Conservation (phyloP, 2,797 vertebrate species). For the Betta splendens region DNA sequence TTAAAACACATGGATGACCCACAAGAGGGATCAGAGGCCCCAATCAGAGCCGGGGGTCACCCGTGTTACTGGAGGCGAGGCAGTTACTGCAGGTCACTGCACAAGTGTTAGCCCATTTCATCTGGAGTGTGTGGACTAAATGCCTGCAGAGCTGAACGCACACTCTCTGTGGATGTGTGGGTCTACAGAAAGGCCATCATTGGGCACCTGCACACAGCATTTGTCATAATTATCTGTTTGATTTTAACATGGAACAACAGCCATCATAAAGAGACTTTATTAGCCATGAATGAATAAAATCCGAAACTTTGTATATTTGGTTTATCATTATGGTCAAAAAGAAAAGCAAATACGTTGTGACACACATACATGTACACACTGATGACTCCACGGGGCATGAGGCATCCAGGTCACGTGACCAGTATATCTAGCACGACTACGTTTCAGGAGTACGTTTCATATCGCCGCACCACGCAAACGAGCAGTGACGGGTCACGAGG, state of each 20-base stretch:
- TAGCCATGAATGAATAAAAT: slow-evolving; percentile 22
- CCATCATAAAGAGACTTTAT: not conserved
- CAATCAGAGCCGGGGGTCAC: slow-evolving; percentile 69
- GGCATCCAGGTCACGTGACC: slow-evolving; percentile 10
- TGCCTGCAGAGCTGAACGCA: slow-evolving; percentile 35
- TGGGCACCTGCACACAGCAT: not conserved
- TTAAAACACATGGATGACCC: slow-evolving; percentile 64
- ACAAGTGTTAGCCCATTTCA: slow-evolving; percentile 57
- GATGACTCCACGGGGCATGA: slow-evolving; percentile 11
- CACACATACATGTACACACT: too few species aligned
- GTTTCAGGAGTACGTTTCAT: slow-evolving; percentile 41
- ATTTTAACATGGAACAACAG: slow-evolving; percentile 12
- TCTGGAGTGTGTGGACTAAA: slow-evolving; percentile 43
- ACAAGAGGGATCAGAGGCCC: slow-evolving; percentile 45
- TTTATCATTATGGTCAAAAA: slow-evolving; percentile 25
- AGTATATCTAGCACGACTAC: slow-evolving; percentile 12
- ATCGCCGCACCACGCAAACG: slow-evolving; percentile 24
- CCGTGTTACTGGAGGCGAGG: slow-evolving; percentile 42
- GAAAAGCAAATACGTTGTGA: not conserved
- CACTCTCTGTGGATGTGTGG: slow-evolving; percentile 27
- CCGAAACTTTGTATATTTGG: slow-evolving; percentile 2
- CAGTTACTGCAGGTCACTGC: slow-evolving; percentile 60
- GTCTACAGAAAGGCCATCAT: slow-evolving; percentile 2
- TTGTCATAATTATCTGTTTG: slow-evolving; percentile 13
- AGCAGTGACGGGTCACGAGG: slow-evolving; percentile 62